phyloP scores from a whole-genome alignment of 2,113 vertebrate species.

The Fulmarus glacialis region DNA sequence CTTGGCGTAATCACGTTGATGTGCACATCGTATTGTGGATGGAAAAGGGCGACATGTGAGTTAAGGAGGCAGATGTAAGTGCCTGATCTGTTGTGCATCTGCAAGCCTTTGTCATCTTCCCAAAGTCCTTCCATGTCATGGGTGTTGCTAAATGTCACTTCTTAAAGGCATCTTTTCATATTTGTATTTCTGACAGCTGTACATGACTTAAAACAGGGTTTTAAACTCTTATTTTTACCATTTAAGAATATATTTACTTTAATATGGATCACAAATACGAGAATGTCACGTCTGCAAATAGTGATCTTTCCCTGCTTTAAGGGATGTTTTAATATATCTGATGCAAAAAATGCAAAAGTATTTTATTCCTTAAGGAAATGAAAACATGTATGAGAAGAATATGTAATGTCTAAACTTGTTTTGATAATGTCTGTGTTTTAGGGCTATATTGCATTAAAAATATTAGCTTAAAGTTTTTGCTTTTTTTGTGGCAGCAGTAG shows the following conservation, averaged over 20 bases:
- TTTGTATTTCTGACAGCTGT: neutral
- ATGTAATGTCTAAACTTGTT: neutral
- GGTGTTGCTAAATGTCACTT: neutral
- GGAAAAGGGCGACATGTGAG: slow-evolving; percentile 23
- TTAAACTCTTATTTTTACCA: neutral
- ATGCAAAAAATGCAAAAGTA: neutral
- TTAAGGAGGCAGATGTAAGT: slow-evolving; percentile 33
- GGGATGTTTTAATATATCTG: neutral
- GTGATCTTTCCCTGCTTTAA: neutral
- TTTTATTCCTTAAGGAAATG: neutral
- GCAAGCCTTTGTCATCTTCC: neutral
- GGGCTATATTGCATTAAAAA: neutral
- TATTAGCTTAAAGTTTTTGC: neutral
- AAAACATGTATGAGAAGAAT: neutral
- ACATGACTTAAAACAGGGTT: neutral
- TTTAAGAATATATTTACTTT: neutral
- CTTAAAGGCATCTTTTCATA: neutral
- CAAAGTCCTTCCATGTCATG: neutral
- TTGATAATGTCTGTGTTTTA: neutral
- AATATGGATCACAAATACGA: neutral
- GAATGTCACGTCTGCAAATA: neutral
- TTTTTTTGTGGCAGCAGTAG: neutral
- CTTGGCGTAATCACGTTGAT: neutral
- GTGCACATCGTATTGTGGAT: neutral
- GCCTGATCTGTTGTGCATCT: neutral